Percentiles rank a stretch among this genome's conserved stretches.
phyloP scores from a whole-genome alignment of 2,888 invertebrate species.

The Sinodicranocentrus sp. region DNA sequence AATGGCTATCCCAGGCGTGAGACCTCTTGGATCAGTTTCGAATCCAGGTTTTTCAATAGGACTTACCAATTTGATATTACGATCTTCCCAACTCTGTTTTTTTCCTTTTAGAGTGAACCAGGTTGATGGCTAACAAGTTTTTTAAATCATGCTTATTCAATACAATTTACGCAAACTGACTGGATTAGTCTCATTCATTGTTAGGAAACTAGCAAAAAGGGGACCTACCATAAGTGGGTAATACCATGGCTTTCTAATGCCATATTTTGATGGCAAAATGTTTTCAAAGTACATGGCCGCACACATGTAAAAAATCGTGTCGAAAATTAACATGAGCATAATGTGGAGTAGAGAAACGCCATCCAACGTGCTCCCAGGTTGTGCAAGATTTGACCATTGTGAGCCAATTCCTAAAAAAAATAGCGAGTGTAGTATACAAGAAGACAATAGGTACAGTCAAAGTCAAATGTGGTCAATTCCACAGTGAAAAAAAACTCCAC shows the following conservation, averaged over 20 bases:
- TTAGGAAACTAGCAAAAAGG: constrained; percentile 74
- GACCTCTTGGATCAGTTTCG: constrained; percentile 78
- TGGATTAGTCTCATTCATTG: no score
- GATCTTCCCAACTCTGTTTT: constrained; percentile 9
- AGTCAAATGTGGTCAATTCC: no score
- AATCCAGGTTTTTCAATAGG: constrained; percentile 76
- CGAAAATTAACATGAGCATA: constrained; percentile 76
- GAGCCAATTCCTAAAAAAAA: constrained; percentile 78
- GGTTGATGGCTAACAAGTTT: constrained; percentile 63
- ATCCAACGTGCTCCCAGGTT: constrained; percentile 77
- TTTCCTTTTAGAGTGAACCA: constrained; percentile 34
- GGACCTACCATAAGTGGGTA: constrained; percentile 82
- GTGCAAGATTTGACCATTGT: constrained; percentile 78
- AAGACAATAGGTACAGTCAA: no score
- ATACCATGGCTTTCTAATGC: constrained; percentile 83
- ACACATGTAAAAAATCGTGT: constrained; percentile 80
- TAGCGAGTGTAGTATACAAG: neutral
- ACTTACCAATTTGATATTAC: constrained; percentile 24
- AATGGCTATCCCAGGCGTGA: constrained; percentile 78
- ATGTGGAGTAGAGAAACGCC: constrained; percentile 78
- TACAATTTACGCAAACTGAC: no score
- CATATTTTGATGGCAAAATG: constrained; percentile 84
- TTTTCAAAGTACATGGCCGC: constrained; percentile 83
- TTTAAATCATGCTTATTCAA: no score
- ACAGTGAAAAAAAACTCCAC: no score